phyloP scores from a whole-genome alignment of 1,140 invertebrate genomes.

The Phenacoccus solenopsis region DNA sequence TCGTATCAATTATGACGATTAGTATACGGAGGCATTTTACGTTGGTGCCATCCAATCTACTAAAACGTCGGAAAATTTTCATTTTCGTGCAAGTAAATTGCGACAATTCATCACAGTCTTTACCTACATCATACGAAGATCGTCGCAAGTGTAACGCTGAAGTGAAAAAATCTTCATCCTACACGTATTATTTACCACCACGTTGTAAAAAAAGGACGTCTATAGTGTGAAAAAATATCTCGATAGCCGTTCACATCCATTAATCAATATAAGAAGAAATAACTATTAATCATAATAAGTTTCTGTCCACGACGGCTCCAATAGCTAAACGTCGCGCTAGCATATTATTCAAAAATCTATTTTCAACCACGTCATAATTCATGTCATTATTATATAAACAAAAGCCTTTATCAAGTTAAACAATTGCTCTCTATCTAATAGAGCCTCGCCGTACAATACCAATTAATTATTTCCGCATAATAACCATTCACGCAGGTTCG shows the following conservation, averaged over 20 bases:
- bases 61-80: neutral
- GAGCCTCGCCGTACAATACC: neutral
- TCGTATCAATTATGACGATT: neutral
- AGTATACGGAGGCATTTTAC: neutral
- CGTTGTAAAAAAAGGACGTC: neutral
- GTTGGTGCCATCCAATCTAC: neutral
- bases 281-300: constrained; percentile 14
- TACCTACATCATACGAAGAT: too few species aligned
- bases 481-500: neutral
- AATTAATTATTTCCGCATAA: constrained; percentile 14
- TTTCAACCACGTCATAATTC: constrained; percentile 9
- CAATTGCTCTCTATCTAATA: constrained; percentile 11
- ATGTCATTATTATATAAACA: constrained; percentile 13
- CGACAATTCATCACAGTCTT: neutral
- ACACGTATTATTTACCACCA: too few species aligned
- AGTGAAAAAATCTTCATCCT: too few species aligned
- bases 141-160: too few species aligned
- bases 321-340: constrained; percentile 8
- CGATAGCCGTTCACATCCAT: neutral
- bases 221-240: neutral
- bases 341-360: constrained; percentile 12
- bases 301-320: constrained; percentile 6
- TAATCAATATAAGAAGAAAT: neutral
- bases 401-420: constrained; percentile 17
- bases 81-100: neutral